Evolutionary conservation across 2,113 vertebrate species (phyloP), one percentile per base, ranked within the genome.

Genomic region (Tupaia tana): DNA sequence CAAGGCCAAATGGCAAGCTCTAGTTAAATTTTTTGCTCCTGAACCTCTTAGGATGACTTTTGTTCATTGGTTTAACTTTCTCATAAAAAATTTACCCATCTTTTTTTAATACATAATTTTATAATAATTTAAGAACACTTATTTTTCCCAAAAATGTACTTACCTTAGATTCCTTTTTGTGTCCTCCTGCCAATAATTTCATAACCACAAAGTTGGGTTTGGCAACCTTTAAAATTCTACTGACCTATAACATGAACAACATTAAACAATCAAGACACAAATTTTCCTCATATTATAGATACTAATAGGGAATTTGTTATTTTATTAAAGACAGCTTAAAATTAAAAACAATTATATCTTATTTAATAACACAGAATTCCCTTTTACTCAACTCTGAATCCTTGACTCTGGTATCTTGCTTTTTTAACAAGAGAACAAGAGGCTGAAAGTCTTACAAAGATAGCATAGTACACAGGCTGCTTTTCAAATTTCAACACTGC

Each of bases 151-250:
- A 13, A 13, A 13, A 67, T 86, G 78, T 96, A 87, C 97, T 98
- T 98, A 99, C 99, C 99, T 99, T 99, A 2, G 99, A 99, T 70
- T 99, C 99, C 92, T 99, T 99, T 96, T 99, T 99, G 98, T 99
- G 99, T 63, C 99, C 99, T 98, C 99, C 99, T 94, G 99, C 99
- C 96, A 99, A 97, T 22, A 99, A 98, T 97, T 99, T 99, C 99
- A 99, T 99, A 86, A 99, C 99, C 75, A 99, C 99, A 91, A 99
- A 99, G 97, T 99, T 99, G 75, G 99, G 99, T 96, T 99, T 99
- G 97, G 99, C 99, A 97, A 99, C 99, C 97, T 99, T 99, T 25
- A 99, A 98, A 96, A 99, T 99, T 93, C 99, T 99, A 93, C 96
- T 99, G 84, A 99, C 99, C 99, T 99, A 98, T 97, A 96, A 66